Evolutionary conservation across 53 echinoderm and acorn worm genomes (phyloP).

Genomic region (Luidia sarsii): DNA sequence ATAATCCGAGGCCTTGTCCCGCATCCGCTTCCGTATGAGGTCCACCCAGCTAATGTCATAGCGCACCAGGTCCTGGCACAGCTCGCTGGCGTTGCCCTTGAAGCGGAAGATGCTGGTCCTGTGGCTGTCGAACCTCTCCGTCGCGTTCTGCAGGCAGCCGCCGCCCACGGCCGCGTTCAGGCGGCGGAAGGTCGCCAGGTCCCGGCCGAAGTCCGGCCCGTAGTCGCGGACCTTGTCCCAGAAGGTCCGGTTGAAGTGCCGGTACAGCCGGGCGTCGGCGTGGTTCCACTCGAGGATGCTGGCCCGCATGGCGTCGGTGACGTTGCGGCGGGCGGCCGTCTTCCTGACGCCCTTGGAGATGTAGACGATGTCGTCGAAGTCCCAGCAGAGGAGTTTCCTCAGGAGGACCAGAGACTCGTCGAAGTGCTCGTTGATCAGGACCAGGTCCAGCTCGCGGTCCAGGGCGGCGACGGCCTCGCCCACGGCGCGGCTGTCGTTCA

Average conservation of each 20-base stretch:
- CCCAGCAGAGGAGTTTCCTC: constrained; percentile 31
- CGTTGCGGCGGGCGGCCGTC: neutral
- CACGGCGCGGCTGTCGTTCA: neutral
- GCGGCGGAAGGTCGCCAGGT: constrained; percentile 30
- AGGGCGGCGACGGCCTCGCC: neutral
- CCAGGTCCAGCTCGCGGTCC: neutral
- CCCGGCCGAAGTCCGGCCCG: constrained; percentile 57
- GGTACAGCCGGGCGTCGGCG: constrained; percentile 67
- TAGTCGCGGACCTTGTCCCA: constrained; percentile 72
- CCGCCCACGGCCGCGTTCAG: constrained; percentile 17
- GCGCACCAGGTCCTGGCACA: neutral
- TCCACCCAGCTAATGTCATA: neutral
- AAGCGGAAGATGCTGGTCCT: neutral
- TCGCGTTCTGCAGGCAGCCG: constrained; percentile 14
- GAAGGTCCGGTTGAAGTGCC: constrained; percentile 81
- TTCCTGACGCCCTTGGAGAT: constrained; percentile 6
- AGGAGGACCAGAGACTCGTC: constrained; percentile 41
- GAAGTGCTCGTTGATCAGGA: constrained; percentile 36
- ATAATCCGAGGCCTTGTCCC: no score
- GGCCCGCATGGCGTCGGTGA: neutral
- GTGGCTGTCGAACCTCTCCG: neutral
- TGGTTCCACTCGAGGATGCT: constrained; percentile 61
- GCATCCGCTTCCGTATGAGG: neutral
- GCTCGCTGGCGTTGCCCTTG: neutral
- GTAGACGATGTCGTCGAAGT: constrained; percentile 32